Base-by-base conservation (phyloP, 2,113 vertebrate genomes). In the Nipponia nippon region DNA sequence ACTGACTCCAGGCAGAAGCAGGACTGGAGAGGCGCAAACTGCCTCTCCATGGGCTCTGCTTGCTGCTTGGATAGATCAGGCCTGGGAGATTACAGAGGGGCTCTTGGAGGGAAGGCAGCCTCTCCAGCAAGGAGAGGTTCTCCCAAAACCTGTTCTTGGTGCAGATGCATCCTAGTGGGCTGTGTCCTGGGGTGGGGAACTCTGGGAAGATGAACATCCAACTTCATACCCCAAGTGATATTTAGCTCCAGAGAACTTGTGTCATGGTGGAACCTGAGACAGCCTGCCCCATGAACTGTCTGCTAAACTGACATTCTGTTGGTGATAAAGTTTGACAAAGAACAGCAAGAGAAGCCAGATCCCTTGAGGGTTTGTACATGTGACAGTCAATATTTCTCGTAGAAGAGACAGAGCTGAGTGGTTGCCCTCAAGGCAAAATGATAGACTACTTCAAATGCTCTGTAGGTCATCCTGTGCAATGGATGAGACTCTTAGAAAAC, bases 301-400 rank as follows among this genome's bases (percentile, higher is more conserved):
- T 80, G 81, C 36, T 81, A 4, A 58, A 29, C 16, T n/a, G 44
- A 8, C 7, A 2, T 11, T n/a, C 89, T 73, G 13, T 47, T 58
- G 50, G 42, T 55, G 44, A 42, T 75, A 26, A 77, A 40, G 59
- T 40, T 70, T 36, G 55, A 36, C 16, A 36, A 67, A 44, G 29
- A 81, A 8, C 12, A 77, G 69, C 22, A 42, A 52, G 72, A 49
- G 26, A 61, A 84, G 30, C 6, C 66, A 67, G 11, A 44, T 46
- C 9, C 21, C 63, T 44, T 47, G 38, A 52, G 42, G 20, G 6
- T 69, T n/a, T 71, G 13, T 67, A 4, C 10, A 0, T 36, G 7
- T 36, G 76, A 27, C 52, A 40, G 30, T 13, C 1, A 0, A 7
- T 63, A 71, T n/a, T 70, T 52, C 32, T 79, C 1, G 0, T 2